phyloP scores from a whole-genome alignment of 2,888 invertebrate genomes.

The Lasioglossum leucozonium region DNA sequence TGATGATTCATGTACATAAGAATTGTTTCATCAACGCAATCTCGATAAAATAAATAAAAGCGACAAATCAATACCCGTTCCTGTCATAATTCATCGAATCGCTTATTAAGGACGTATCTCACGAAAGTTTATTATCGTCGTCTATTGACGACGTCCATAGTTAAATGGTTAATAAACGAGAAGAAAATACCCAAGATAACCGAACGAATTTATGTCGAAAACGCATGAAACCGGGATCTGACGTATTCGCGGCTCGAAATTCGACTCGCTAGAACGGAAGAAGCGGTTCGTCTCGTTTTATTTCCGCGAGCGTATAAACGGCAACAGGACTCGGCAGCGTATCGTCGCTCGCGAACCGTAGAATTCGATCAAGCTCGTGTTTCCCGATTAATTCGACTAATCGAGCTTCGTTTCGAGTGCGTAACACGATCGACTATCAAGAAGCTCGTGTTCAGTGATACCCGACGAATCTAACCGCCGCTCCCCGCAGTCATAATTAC shows the following conservation, averaged over 20 bases:
- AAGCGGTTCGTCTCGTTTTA: not conserved
- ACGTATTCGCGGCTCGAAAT: not conserved
- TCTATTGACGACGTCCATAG: too few species aligned
- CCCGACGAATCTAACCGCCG: not conserved
- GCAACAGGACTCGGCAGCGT: not conserved
- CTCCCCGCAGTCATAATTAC: not conserved
- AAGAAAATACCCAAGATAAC: too few species aligned
- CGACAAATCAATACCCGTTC: too few species aligned
- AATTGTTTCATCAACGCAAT: too few species aligned
- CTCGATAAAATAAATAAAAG: too few species aligned
- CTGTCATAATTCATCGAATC: too few species aligned
- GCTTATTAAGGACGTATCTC: too few species aligned
- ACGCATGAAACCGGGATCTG: accelerated
- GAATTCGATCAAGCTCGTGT: not conserved
- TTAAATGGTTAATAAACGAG: too few species aligned
- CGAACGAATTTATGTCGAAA: not conserved
- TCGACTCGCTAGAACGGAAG: not conserved
- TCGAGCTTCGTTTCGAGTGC: not conserved
- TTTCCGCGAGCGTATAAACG: not conserved
- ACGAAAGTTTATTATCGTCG: too few species aligned
- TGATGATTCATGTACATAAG: too few species aligned
- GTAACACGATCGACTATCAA: conserved; percentile 3
- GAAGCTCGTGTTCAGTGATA: not conserved
- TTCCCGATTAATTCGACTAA: not conserved
- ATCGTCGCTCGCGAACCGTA: not conserved